Percentiles rank a stretch among this genome's conserved stretches.
Evolutionary conservation across 2,888 invertebrate species (phyloP).

Genomic region (Isoperla grammatica): DNA sequence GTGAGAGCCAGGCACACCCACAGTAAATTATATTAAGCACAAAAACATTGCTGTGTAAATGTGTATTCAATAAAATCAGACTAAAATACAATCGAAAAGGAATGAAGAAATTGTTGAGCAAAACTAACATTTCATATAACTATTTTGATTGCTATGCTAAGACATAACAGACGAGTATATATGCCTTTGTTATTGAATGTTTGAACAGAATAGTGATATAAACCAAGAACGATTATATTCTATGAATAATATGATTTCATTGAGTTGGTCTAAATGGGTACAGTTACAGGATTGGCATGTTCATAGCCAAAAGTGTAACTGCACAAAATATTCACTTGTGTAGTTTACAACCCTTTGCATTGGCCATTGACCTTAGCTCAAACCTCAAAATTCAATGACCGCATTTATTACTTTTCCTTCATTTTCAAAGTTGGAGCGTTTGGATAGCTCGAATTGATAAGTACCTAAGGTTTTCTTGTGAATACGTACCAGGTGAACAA

Average conservation of each 20-base stretch:
- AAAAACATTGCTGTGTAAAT: not conserved
- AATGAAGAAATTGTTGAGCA: not conserved
- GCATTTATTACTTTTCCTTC: too few relatives aligned
- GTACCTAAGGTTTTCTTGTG: too few relatives aligned
- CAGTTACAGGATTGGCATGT: too few relatives aligned
- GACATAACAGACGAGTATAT: not conserved
- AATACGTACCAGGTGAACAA: too few relatives aligned
- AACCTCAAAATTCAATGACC: too few relatives aligned
- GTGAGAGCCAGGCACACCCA: not conserved
- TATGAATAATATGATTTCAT: constrained; percentile 8
- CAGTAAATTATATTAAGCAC: not conserved
- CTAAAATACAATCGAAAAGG: not conserved
- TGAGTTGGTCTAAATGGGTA: not conserved
- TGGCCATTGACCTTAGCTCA: too few relatives aligned
- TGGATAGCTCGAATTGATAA: too few relatives aligned
- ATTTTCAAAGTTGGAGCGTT: too few relatives aligned
- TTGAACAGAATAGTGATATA: not conserved
- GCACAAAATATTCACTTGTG: too few relatives aligned
- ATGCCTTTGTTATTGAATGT: not conserved
- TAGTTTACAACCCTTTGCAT: too few relatives aligned
- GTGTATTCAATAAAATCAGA: not conserved
- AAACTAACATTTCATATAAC: not conserved
- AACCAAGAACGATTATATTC: constrained; percentile 1
- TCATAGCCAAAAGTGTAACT: too few relatives aligned
- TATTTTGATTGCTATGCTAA: not conserved